These are phyloP conservation scores for Dreissena polymorpha DNA, from an alignment of 1,140 invertebrate species.

Conservation along the genomic window DNA sequence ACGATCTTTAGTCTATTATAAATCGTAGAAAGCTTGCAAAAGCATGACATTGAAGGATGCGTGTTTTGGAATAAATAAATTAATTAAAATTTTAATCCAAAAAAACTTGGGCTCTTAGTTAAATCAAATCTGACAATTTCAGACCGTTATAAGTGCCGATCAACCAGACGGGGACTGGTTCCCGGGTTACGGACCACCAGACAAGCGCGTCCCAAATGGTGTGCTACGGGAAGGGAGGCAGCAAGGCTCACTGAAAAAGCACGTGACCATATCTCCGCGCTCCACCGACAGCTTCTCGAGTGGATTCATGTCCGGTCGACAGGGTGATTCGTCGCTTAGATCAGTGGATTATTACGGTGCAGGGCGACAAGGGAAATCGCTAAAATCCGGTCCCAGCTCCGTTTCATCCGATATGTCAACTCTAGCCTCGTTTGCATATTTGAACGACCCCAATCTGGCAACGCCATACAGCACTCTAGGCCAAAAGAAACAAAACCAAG, in stretches of 20 bases:
- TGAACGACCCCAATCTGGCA: conserved; percentile 48
- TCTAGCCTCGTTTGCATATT: conserved; percentile 47
- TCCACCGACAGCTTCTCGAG: conserved; percentile 31
- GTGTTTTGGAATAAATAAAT: too few species aligned
- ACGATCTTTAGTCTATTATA: too few species aligned
- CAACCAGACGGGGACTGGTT: conserved; percentile 41
- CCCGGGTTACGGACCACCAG: conserved; percentile 19
- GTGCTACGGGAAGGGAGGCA: conserved; percentile 52
- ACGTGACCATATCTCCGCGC: conserved; percentile 57
- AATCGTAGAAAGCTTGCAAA: too few species aligned
- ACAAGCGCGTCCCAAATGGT: conserved; percentile 40
- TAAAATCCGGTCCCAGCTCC: conserved; percentile 40
- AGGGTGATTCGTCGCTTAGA: conserved; percentile 21
- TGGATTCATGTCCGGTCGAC: conserved; percentile 42
- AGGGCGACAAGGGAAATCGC: conserved; percentile 16
- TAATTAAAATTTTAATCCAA: too few species aligned
- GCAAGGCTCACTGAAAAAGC: conserved; percentile 53
- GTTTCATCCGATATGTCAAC: conserved; percentile 39
- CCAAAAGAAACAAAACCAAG: conserved; percentile 39
- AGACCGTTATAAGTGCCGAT: conserved; percentile 30
- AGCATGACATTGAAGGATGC: too few species aligned
- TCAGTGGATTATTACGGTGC: conserved; percentile 43
- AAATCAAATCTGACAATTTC: neutral
- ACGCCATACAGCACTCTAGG: conserved; percentile 61
- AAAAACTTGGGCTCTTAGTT: too few species aligned